Conservation (phyloP, 2,888 invertebrate genomes). For the Steromphala cineraria region DNA sequence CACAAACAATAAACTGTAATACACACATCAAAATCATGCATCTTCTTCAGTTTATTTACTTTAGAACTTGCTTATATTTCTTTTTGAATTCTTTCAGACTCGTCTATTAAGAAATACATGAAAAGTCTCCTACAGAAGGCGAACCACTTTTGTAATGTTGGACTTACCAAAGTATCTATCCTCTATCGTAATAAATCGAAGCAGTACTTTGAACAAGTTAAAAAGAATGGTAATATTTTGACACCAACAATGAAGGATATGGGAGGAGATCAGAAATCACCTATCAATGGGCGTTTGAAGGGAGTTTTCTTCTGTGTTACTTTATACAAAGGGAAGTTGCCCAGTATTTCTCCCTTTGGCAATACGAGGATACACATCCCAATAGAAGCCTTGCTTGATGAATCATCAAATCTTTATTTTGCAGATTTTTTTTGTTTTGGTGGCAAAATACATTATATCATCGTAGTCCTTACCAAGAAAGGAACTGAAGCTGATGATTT, state of each 20-base stretch:
- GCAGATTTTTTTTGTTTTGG: neutral
- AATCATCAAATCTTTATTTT: neutral
- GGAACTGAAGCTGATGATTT: neutral
- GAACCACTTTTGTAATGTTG: too few species aligned
- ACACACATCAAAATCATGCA: too few species aligned
- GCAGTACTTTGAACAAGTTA: neutral
- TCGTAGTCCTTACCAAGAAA: neutral
- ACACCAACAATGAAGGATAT: neutral
- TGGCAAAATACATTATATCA: neutral
- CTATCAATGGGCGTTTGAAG: neutral
- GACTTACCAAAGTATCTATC: neutral
- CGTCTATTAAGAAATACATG: too few species aligned
- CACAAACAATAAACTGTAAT: too few species aligned
- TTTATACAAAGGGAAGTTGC: neutral
- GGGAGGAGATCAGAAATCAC: neutral
- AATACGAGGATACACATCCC: neutral
- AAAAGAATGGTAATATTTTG: neutral
- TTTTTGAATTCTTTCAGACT: too few species aligned
- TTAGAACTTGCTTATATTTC: too few species aligned
- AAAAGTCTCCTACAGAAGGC: too few species aligned
- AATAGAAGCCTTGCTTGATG: neutral
- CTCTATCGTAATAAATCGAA: conserved; percentile 6
- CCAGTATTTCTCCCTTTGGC: neutral
- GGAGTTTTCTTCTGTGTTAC: conserved; percentile 6
- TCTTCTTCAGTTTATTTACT: too few species aligned